A percentile compares a stretch with the other conserved stretches of the same genome.
Evolutionary conservation across 2,888 invertebrate genomes (phyloP).

Genomic region (Aelia acuminata): DNA sequence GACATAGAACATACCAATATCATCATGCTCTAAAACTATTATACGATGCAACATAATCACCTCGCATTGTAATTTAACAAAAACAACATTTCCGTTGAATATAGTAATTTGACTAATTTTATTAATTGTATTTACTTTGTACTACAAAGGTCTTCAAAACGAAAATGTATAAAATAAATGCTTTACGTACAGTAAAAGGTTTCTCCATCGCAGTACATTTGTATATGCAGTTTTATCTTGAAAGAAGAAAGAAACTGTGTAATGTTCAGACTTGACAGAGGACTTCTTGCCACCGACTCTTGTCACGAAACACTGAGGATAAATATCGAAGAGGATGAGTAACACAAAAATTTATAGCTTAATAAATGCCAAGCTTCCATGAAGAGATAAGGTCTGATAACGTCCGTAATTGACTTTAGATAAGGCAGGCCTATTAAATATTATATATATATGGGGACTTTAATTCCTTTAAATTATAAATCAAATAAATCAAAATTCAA

Average conservation of each 20-base stretch:
- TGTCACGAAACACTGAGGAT: not conserved
- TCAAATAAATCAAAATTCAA: slow-evolving; percentile 47
- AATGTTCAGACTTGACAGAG: too few species aligned
- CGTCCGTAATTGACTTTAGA: slow-evolving; percentile 47
- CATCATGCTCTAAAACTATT: not conserved
- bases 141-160: not conserved
- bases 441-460: slow-evolving; percentile 22
- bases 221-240: not conserved
- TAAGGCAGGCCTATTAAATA: slow-evolving; percentile 24
- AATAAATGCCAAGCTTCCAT: slow-evolving; percentile 45
- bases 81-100: too few species aligned
- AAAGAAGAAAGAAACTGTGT: not conserved
- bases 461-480: slow-evolving; percentile 42
- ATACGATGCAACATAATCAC: not conserved
- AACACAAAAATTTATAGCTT: slow-evolving; percentile 40
- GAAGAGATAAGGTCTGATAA: slow-evolving; percentile 43
- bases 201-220: slow-evolving; percentile 45
- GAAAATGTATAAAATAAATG: not conserved
- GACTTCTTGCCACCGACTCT: not conserved
- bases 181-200: not conserved
- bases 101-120: too few species aligned
- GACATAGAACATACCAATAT: not conserved
- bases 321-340: not conserved
- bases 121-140: too few species aligned
- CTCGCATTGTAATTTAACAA: too few species aligned